Evolutionary conservation across 2,113 vertebrate species (phyloP).

Genomic region (Gymnogyps californianus): DNA sequence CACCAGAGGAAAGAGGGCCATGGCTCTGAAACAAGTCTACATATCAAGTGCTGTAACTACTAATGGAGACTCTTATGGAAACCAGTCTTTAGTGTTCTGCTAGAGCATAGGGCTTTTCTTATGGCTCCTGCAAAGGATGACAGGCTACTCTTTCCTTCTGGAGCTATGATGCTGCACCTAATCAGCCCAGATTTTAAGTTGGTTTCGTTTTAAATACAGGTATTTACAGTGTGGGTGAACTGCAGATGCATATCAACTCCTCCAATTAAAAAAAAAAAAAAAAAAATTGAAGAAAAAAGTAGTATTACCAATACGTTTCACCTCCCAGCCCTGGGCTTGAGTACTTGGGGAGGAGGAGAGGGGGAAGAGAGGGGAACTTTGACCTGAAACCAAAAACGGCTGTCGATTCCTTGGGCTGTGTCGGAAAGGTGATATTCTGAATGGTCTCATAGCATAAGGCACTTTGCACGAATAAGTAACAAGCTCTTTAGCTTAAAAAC

Average conservation of each 20-base stretch:
- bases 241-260: slow-evolving; percentile 81
- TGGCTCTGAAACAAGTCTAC: slow-evolving; percentile 75
- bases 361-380: slow-evolving; percentile 64
- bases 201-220: slow-evolving; percentile 78
- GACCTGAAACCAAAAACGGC: slow-evolving; percentile 78
- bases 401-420: slow-evolving; percentile 73
- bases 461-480: slow-evolving; percentile 97
- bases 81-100: slow-evolving; percentile 78
- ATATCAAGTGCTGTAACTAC: slow-evolving; percentile 75
- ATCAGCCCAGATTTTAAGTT: slow-evolving; percentile 76
- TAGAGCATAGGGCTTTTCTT: slow-evolving; percentile 71
- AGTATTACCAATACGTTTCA: slow-evolving; percentile 78
- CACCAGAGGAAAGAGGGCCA: slow-evolving; percentile 79
- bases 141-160: slow-evolving; percentile 77
- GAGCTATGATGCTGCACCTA: slow-evolving; percentile 71
- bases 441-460: slow-evolving; percentile 98
- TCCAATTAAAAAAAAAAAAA: slow-evolving; percentile 62
- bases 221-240: slow-evolving; percentile 82
- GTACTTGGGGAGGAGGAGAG: slow-evolving; percentile 71
- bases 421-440: slow-evolving; percentile 87
- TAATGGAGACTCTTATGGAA: slow-evolving; percentile 63
- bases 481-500: slow-evolving; percentile 82
- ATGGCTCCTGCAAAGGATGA: slow-evolving; percentile 72
- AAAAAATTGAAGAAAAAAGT: slow-evolving; percentile 58
- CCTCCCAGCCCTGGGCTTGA: slow-evolving; percentile 79